These are phyloP conservation scores for Brachionichthys hirsutus DNA, from an alignment of 2,113 vertebrate species.

Conservation along the genomic window DNA sequence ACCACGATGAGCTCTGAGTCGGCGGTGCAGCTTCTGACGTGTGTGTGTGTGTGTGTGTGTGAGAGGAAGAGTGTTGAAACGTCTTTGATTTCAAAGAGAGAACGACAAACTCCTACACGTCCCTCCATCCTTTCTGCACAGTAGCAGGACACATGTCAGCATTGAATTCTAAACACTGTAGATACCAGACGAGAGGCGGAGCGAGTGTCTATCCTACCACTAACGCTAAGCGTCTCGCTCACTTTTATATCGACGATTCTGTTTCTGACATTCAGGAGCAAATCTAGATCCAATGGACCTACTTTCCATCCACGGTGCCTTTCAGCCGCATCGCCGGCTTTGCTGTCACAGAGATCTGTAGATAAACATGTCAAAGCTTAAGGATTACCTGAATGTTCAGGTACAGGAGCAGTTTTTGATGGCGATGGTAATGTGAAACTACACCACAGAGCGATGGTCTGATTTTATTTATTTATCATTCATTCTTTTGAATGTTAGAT, in stretches of 20 bases:
- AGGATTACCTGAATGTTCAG: slow-evolving; percentile 12
- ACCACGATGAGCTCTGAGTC: slow-evolving; percentile 88
- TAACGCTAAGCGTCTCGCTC: slow-evolving; percentile 30
- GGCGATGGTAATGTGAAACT: slow-evolving; percentile 59
- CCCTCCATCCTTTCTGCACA: slow-evolving; percentile 15
- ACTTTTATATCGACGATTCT: slow-evolving; percentile 13
- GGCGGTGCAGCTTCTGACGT: too few relatives aligned
- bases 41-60: neutral
- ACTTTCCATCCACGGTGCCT: slow-evolving; percentile 55
- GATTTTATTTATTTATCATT: slow-evolving; percentile 72
- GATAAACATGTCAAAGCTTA: slow-evolving; percentile 23
- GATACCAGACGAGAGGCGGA: slow-evolving; percentile 20
- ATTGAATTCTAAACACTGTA: slow-evolving; percentile 30
- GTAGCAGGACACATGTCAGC: slow-evolving; percentile 20
- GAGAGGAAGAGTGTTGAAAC: slow-evolving; percentile 1
- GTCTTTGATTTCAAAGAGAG: slow-evolving; percentile 21
- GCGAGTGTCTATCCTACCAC: slow-evolving; percentile 21
- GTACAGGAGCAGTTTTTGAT: slow-evolving; percentile 34
- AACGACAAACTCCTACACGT: slow-evolving; percentile 19
- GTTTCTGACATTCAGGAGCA: slow-evolving; percentile 73
- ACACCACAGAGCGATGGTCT: slow-evolving; percentile 40
- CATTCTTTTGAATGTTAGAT: slow-evolving; percentile 25
- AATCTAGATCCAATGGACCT: slow-evolving; percentile 29
- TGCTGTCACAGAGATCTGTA: slow-evolving; percentile 49
- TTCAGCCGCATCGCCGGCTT: slow-evolving; percentile 20